These are phyloP conservation scores for Lates japonicus DNA, from an alignment of 2,797 vertebrate species.

Conservation along the genomic window DNA sequence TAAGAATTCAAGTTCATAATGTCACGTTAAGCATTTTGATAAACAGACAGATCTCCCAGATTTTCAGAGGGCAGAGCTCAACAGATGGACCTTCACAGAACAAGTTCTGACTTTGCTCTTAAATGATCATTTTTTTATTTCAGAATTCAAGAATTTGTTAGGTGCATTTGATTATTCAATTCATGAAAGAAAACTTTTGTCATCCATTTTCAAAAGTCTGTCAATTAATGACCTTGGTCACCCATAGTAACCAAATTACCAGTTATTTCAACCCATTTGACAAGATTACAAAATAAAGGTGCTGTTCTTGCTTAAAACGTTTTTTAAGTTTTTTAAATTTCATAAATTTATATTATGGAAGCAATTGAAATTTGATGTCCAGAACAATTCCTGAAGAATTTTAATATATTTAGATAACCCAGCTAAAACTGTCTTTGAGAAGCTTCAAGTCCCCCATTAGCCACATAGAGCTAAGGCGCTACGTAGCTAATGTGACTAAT, in stretches of 20 bases:
- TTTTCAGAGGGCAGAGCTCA: neutral
- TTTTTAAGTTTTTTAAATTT: neutral
- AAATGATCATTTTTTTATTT: neutral
- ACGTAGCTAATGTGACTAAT: neutral
- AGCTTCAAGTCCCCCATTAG: neutral
- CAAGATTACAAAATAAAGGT: constrained; percentile 15
- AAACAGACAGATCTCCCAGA: too few relatives aligned
- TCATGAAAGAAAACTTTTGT: too few relatives aligned
- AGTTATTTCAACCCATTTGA: constrained; percentile 29
- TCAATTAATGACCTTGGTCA: too few relatives aligned
- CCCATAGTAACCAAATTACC: neutral
- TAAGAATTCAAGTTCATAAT: neutral
- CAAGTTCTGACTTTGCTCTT: too few relatives aligned
- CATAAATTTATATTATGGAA: neutral
- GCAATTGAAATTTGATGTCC: neutral
- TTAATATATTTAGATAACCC: neutral
- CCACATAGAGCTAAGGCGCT: neutral
- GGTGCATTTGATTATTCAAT: too few relatives aligned
- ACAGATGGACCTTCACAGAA: neutral
- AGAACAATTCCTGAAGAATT: neutral
- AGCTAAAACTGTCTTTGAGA: neutral
- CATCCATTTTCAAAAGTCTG: too few relatives aligned
- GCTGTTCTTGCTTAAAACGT: constrained; percentile 3
- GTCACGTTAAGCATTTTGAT: neutral
- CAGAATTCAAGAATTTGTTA: neutral